Conservation (phyloP, 2,888 invertebrate genomes). For the Cephus spinipes region DNA sequence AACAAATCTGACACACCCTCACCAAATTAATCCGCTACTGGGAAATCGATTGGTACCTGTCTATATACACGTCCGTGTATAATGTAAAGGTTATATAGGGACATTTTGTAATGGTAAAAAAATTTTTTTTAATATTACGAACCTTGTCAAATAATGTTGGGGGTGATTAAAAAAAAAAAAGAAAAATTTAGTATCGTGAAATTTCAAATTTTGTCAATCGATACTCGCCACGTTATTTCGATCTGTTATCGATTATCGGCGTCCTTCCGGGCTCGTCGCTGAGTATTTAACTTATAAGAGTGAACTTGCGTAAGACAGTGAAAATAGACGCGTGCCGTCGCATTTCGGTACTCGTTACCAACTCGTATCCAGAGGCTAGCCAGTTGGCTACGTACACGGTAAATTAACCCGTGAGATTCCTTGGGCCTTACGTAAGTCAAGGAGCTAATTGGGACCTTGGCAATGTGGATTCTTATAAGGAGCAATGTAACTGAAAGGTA, state of each 20-base stretch:
- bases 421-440: constrained; percentile 30
- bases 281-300: neutral
- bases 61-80: neutral
- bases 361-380: neutral
- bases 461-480: constrained; percentile 11
- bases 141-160: too few species aligned
- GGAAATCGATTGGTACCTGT: neutral
- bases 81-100: neutral
- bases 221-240: neutral
- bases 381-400: constrained; percentile 17
- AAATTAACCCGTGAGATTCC: constrained; percentile 41
- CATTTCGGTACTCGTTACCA: neutral
- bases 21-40: neutral
- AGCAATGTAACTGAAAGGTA: neutral
- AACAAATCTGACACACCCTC: neutral
- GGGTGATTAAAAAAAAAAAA: too few species aligned
- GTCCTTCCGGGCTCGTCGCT: neutral
- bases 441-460: constrained; percentile 30
- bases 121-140: too few species aligned
- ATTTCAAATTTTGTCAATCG: neutral
- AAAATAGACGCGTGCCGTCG: neutral
- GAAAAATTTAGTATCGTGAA: neutral
- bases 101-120: neutral
- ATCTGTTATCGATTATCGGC: neutral
- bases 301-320: neutral